Evolutionary conservation across 2,888 invertebrate species (phyloP).

Genomic region (Amblyjoppa fuscipennis): DNA sequence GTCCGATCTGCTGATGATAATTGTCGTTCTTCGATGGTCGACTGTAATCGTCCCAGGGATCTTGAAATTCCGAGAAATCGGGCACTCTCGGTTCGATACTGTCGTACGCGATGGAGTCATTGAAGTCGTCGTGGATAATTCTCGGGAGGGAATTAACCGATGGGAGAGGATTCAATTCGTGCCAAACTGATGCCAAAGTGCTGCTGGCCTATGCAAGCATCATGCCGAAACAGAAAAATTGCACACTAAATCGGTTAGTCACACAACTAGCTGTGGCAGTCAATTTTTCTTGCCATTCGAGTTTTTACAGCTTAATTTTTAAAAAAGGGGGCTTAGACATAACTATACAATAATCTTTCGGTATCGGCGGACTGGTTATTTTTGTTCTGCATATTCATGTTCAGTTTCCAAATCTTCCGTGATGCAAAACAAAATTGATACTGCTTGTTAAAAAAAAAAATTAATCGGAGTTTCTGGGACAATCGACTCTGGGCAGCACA

Average conservation of each 20-base stretch:
- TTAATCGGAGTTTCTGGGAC: background rate
- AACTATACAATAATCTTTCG: background rate
- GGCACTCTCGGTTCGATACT: conserved; percentile 69
- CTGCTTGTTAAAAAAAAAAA: background rate
- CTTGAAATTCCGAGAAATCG: conserved; percentile 86
- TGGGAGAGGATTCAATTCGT: conserved; percentile 74
- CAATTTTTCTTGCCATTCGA: conserved; percentile 74
- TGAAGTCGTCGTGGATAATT: conserved; percentile 64
- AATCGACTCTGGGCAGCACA: conserved; percentile 27
- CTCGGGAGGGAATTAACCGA: conserved; percentile 51
- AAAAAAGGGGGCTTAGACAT: background rate
- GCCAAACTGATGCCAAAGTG: conserved; percentile 83
- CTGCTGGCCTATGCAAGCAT: conserved; percentile 84
- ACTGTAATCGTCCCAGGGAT: conserved; percentile 92
- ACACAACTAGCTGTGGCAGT: conserved; percentile 74
- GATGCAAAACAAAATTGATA: background rate
- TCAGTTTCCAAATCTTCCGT: background rate
- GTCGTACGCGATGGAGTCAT: conserved; percentile 69
- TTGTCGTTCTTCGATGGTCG: conserved; percentile 75
- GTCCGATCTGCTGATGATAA: background rate
- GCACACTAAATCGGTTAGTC: conserved; percentile 83
- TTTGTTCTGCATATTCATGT: background rate
- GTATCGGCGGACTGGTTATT: conserved; percentile 38
- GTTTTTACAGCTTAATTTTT: background rate
- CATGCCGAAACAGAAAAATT: conserved; percentile 84